A percentile compares a stretch with the other conserved stretches of the same genome.
Conservation (phyloP, 2,113 vertebrate species). For the Romanogobio albipinnatus region DNA sequence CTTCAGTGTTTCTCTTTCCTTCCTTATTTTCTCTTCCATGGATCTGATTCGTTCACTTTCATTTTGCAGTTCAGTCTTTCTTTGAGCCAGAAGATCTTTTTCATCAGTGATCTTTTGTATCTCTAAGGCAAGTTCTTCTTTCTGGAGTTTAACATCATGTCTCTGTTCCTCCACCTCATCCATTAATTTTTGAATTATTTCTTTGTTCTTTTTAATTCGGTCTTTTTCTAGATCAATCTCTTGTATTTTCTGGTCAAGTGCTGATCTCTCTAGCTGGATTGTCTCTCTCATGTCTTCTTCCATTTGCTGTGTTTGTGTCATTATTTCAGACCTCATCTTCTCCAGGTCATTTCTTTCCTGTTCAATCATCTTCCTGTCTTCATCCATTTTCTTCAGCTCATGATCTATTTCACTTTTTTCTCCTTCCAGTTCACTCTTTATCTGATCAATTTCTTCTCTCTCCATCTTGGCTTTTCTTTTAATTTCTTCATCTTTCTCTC, state of each 20-base stretch:
- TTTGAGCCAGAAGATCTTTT: background rate
- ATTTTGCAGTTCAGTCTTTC: slow-evolving; percentile 7
- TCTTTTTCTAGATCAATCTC: background rate
- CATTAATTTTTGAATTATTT: background rate
- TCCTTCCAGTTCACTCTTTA: background rate
- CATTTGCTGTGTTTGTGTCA: background rate
- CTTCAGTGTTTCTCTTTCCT: background rate
- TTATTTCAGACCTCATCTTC: background rate
- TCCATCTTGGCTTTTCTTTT: slow-evolving; percentile 35
- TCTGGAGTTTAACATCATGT: background rate
- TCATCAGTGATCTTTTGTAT: background rate
- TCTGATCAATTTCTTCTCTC: slow-evolving; percentile 12
- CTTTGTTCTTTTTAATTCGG: background rate
- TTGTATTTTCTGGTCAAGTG: slow-evolving; percentile 19
- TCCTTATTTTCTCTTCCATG: background rate
- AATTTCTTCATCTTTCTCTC: background rate
- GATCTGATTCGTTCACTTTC: background rate
- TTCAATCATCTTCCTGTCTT: background rate
- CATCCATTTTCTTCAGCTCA: background rate
- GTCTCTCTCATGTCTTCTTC: too few relatives aligned
- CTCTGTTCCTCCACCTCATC: background rate
- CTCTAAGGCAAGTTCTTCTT: background rate
- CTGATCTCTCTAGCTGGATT: background rate
- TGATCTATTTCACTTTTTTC: background rate
- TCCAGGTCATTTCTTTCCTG: slow-evolving; percentile 16